Evolutionary conservation across 2,888 invertebrate genomes (phyloP), one percentile per base, ranked within the genome.

Genomic region (Metellina segmentata): DNA sequence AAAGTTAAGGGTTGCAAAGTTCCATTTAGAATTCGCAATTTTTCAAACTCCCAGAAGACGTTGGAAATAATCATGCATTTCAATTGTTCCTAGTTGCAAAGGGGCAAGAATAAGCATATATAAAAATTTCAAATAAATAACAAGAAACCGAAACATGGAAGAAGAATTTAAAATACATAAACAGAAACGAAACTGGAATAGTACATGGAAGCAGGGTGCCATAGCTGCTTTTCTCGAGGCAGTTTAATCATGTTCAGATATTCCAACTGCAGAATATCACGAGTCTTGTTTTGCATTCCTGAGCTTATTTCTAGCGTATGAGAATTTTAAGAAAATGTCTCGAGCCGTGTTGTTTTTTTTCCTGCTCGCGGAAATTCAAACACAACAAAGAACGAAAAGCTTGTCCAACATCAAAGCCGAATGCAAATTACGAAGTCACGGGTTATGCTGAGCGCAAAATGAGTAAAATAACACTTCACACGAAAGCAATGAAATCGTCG

Each of bases 211-310:
- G 49, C 13, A 52, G 51, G 72, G 9, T 51, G 20, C 16, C n/a
- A 75, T 19, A 75, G 53, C 34, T 74, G 74, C 53, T n/a, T 74
- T 53, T 48, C 74, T 74, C 6, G 83, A 34, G 53, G 53, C 74
- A 16, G 53, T 75, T 85, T 85, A 85, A 85, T 85, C 85, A 85
- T 48, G 61, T 48, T 85, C 75, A 11, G n/a, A 75, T 61, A 74
- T 85, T 75, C 61, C 19, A 16, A 75, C 19, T 20, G 71, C 34
- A 20, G 75, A 75, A 85, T 74, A 75, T 85, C 34, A 53, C 74
- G 61, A 48, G 74, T 48, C 85, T 75, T 53, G 74, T 85, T 85
- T 85, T 52, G 75, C 16, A 61, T 34, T 85, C 85, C 53, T 85
- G 52, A 53, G 85, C 48, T 85, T 61, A 75, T 85, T 85, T 52